These are phyloP conservation scores for Muricea muricata DNA, from an alignment of 92 coral and sea anemone species.

Conservation along the genomic window DNA sequence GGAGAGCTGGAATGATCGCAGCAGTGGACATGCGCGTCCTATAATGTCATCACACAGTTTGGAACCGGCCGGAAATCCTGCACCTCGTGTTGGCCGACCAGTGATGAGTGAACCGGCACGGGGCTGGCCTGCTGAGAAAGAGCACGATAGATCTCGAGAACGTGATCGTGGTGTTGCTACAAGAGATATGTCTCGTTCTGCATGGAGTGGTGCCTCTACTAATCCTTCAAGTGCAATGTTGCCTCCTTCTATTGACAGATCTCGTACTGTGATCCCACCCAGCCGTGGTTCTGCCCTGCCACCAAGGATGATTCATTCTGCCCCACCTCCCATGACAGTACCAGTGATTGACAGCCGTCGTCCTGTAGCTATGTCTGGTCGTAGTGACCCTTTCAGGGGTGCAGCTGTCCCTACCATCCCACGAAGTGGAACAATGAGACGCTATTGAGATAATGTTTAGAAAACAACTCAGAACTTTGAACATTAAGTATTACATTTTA, in stretches of 20 bases:
- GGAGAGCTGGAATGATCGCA: conserved; percentile 85
- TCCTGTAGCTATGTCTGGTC: conserved; percentile 41
- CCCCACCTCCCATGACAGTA: conserved; percentile 16
- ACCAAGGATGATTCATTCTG: conserved; percentile 38
- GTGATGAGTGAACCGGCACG: conserved; percentile 73
- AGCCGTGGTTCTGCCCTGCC: conserved; percentile 34
- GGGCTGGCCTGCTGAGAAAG: conserved; percentile 76
- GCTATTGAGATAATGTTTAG: conserved; percentile 16
- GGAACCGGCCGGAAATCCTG: conserved; percentile 57
- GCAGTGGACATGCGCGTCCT: conserved; percentile 70
- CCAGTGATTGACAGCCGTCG: conserved; percentile 35
- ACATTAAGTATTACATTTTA: no score
- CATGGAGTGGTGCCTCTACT: conserved; percentile 37
- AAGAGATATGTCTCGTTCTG: conserved; percentile 26
- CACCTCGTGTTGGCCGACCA: conserved; percentile 65
- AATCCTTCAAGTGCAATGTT: conserved; percentile 8
- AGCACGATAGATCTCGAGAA: conserved; percentile 74
- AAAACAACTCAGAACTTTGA: no score
- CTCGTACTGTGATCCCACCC: conserved; percentile 21
- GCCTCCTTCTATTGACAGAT: conserved; percentile 32
- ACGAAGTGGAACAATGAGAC: conserved; percentile 11
- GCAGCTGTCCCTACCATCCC: conserved; percentile 11
- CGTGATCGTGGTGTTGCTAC: conserved; percentile 85
- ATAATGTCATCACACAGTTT: conserved; percentile 67
- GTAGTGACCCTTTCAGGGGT: conserved; percentile 38